Evolutionary conservation across 2,113 vertebrate species (phyloP), one percentile per base, ranked within the genome.

Genomic region (Mandrillus leucophaeus): DNA sequence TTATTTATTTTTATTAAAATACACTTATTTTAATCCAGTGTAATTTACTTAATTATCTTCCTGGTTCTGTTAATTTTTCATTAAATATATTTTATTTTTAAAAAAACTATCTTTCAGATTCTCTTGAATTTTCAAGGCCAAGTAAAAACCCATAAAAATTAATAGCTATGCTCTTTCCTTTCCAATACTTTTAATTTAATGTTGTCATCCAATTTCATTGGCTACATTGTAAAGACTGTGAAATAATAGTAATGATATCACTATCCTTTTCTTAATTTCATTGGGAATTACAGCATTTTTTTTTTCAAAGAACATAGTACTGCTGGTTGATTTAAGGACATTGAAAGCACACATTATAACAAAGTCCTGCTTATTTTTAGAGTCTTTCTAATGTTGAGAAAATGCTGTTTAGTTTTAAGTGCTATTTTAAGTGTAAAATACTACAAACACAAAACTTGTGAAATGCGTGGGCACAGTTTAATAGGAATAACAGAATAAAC

Each of bases 141-240:
- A 92, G 91, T 78, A 89, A 84, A 92, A 96, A 50, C 61, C 40
- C 59, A 6, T n/a, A 73, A 92, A 93, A 82, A 82, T 35, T 50
- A 50, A 48, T 88, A 80, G 23, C 35, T 45, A 64, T 57, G 14
- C 12, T 95, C 35, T 81, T 87, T 61, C 16, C 17, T 92, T 93
- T 92, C 13, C 20, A 82, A 79, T 45, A 73, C 8, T 76, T 89
- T 57, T 78, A 83, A 50, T 72, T 48, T 55, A 95, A 68, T 70
- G 18, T 55, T 78, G 20, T 66, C 43, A n/a, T 93, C 55, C 22
- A 50, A 2, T 94, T 92, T 73, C 22, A 57, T 38, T 87, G 40
- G 22, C 64, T 92, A 45, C 43, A 50, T 79, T n/a, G 27, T 91
- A 78, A 43, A 93, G 45, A 43, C 52, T 90, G 40, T 48, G 88